Evolutionary conservation across 1,140 invertebrate species (phyloP).

Genomic region (Drosophila ficusphila): DNA sequence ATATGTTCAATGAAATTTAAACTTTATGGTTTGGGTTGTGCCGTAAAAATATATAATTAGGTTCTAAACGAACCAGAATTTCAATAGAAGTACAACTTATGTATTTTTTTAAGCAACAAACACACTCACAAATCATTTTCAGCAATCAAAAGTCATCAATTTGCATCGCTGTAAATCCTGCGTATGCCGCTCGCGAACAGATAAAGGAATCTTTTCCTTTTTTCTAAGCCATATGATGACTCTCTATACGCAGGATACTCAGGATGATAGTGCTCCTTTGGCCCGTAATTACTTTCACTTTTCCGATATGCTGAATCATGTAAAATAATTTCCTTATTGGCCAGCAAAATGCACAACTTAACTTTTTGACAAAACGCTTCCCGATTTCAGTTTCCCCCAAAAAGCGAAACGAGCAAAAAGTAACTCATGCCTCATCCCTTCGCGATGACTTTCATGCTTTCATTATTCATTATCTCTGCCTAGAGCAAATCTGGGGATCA

Average conservation of each 20-base stretch:
- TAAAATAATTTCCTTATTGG: slow-evolving; percentile 60
- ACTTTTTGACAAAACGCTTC: slow-evolving; percentile 54
- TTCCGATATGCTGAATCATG: slow-evolving; percentile 45
- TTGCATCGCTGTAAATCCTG: slow-evolving; percentile 14
- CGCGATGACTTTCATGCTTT: slow-evolving; percentile 45
- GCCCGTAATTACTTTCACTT: slow-evolving; percentile 49
- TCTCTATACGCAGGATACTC: slow-evolving; percentile 1
- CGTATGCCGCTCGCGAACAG: background rate
- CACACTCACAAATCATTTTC: slow-evolving; percentile 16
- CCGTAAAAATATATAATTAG: no score
- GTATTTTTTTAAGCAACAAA: background rate
- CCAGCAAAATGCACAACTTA: slow-evolving; percentile 56
- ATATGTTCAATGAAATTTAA: background rate
- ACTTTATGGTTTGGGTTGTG: no score
- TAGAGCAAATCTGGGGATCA: slow-evolving; percentile 50
- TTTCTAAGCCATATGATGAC: slow-evolving; percentile 4
- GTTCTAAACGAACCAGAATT: no score
- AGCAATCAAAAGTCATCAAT: slow-evolving; percentile 24
- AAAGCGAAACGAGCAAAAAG: slow-evolving; percentile 6
- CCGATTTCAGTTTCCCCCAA: background rate
- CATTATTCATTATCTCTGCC: slow-evolving; percentile 64
- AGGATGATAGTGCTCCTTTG: slow-evolving; percentile 40
- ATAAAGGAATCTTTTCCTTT: background rate
- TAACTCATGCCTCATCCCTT: slow-evolving; percentile 6
- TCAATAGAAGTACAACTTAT: no score